Conservation (phyloP, 2,888 invertebrate species). For the Diarsia brunnea region DNA sequence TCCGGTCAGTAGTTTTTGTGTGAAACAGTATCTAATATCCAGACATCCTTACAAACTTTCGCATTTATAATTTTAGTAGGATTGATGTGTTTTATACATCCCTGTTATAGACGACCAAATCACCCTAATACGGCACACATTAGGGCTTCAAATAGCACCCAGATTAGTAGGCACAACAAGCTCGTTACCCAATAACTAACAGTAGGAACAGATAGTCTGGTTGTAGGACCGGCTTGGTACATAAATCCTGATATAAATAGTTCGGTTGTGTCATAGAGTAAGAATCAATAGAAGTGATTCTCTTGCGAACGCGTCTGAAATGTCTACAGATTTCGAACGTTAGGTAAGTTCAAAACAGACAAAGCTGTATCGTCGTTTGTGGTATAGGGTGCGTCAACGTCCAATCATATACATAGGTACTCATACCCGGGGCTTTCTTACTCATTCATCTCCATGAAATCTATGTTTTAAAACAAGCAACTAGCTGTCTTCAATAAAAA, state of each 20-base stretch:
- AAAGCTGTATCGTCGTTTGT: too few relatives aligned
- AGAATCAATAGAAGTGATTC: constrained; percentile 12
- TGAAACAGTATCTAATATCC: too few relatives aligned
- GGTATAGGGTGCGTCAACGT: background rate
- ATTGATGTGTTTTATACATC: background rate
- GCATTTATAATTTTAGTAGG: too few relatives aligned
- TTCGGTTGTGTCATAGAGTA: constrained; percentile 45
- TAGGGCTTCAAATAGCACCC: background rate
- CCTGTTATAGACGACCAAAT: background rate
- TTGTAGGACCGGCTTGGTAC: constrained; percentile 56
- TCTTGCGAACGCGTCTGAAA: background rate
- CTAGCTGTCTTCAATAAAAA: background rate
- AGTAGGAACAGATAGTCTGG: constrained; percentile 62
- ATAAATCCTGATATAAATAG: constrained; percentile 74
- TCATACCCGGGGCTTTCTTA: background rate
- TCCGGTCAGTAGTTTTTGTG: too few relatives aligned
- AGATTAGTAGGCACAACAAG: constrained; percentile 33
- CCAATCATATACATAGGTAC: background rate
- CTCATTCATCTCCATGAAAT: background rate
- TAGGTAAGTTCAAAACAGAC: background rate
- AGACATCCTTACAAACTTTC: too few relatives aligned
- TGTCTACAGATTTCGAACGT: background rate
- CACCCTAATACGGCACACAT: background rate
- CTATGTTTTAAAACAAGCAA: background rate
- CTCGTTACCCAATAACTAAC: constrained; percentile 37